Base-by-base conservation (phyloP, 1,140 invertebrate genomes). In the Brachionus manjavacas region DNA sequence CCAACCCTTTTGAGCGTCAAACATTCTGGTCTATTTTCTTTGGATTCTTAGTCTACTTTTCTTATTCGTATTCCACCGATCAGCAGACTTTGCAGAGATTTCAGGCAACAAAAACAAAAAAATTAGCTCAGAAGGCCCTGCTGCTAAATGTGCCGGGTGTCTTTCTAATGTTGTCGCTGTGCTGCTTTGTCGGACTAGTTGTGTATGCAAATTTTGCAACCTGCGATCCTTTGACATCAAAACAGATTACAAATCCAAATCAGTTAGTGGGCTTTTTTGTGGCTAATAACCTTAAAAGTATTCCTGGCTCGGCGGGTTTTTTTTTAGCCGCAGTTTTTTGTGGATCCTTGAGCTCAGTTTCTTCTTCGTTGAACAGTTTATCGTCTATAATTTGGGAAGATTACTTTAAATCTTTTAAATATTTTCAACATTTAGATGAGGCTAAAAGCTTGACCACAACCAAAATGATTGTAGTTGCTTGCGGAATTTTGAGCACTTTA, bases 321-420 rank as follows among this genome's bases (percentile, higher is more conserved):
- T 90, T 90, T 86, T 85, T 90, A 0, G 86, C 89, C 2, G 87
- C 87, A 81, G 83, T 90, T 7, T 89, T 89, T 83, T 88, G 88
- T 81, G 88, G 88, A 1, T 88, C 89, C 84, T 86, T 43, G 78
- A 88, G 86, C 39, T 88, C 88, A 4, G 87, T 88, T 85, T 88
- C 88, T 6, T 95, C 94, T 0, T 94, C 94, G 87, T 89, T 95
- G 2, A 96, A 96, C 87, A 95, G 94, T 0, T 86, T 95, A 55
- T 93, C 94, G 0, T 95, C 95, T 0, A 94, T 96, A 0, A 93
- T 93, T 7, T 96, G 94, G 92, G 94, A 96, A 87, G 95, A 96
- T 87, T 95, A 95, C 31, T 78, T 89, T 0, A 88, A 89, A 83
- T 86, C 86, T 6, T 84, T 79, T 79, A 41, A 74, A 11, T 74